Evolutionary conservation across 1,140 invertebrate genomes (phyloP).

Genomic region (Cardiocondyla obscurior): DNA sequence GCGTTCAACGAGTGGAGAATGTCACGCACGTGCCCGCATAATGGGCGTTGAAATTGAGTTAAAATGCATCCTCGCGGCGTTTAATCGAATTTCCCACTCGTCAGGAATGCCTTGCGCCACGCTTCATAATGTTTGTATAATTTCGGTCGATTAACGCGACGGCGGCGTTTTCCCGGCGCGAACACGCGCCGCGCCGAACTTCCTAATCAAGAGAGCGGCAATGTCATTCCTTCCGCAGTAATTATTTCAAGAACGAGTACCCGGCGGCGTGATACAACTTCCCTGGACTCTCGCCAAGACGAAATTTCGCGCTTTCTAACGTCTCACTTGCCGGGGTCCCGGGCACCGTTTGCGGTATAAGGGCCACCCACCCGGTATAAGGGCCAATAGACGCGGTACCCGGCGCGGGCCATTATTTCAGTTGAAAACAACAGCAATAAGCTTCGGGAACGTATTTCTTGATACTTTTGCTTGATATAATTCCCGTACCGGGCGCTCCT

Average conservation of each 20-base stretch:
- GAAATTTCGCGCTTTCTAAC: constrained; percentile 43
- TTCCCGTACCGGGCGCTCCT: constrained; percentile 64
- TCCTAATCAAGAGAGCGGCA: constrained; percentile 18
- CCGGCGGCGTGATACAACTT: constrained; percentile 38
- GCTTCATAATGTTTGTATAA: constrained; percentile 14
- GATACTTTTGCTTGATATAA: constrained; percentile 79
- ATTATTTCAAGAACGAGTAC: constrained; percentile 46
- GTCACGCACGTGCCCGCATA: constrained; percentile 66
- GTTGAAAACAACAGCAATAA: constrained; percentile 82
- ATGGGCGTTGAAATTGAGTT: constrained; percentile 43
- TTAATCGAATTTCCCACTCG: constrained; percentile 26
- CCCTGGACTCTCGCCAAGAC: constrained; percentile 37
- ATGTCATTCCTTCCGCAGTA: constrained; percentile 43
- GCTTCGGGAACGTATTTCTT: constrained; percentile 76
- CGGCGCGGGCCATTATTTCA: constrained; percentile 72
- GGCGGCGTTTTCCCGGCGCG: background rate
- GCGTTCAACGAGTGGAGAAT: constrained; percentile 51
- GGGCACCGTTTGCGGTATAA: background rate
- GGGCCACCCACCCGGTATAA: constrained; percentile 41
- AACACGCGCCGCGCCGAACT: constrained; percentile 26
- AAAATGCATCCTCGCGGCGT: constrained; percentile 32
- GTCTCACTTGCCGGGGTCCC: constrained; percentile 20
- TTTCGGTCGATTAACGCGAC: constrained; percentile 31
- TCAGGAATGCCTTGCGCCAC: background rate
- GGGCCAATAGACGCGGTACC: constrained; percentile 30